A percentile compares a stretch with the other conserved stretches of the same genome.
Evolutionary conservation across 64 coral and sea anemone species (phyloP).

Genomic region (Catalaphyllia jardinei): DNA sequence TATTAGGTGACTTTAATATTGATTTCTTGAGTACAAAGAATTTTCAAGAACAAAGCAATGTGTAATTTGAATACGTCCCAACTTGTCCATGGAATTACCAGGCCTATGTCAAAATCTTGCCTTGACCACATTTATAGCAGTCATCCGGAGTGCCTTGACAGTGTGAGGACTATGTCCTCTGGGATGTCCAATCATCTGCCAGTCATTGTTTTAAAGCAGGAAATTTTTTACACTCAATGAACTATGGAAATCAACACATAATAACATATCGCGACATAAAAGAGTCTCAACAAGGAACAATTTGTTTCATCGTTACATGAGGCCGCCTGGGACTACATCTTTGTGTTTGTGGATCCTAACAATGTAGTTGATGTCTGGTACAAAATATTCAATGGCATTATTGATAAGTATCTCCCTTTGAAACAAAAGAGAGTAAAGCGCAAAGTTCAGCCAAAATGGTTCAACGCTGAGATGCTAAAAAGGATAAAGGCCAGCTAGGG

Average conservation of each 20-base stretch:
- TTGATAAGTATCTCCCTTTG: not conserved
- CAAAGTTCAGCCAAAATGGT: slow-evolving; percentile 58
- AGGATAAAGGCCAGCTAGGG: slow-evolving; percentile 27
- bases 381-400: slow-evolving; percentile 26
- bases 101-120: slow-evolving; percentile 61
- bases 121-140: slow-evolving; percentile 72
- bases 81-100: slow-evolving; percentile 51
- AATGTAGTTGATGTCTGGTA: slow-evolving; percentile 53
- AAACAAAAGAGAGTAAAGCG: slow-evolving; percentile 48
- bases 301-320: slow-evolving; percentile 1
- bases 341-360: slow-evolving; percentile 60
- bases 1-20: too few relatives aligned
- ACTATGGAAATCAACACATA: too few relatives aligned
- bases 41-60: slow-evolving; percentile 63
- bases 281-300: slow-evolving; percentile 22
- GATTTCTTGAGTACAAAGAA: slow-evolving; percentile 1
- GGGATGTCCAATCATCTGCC: not conserved
- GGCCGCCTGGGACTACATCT: slow-evolving; percentile 52
- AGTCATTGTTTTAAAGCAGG: not conserved
- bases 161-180: slow-evolving; percentile 37
- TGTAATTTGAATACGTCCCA: slow-evolving; percentile 71
- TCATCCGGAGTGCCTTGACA: slow-evolving; percentile 53
- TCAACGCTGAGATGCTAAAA: slow-evolving; percentile 7
- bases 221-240: not conserved
- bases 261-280: too few relatives aligned